These are phyloP conservation scores for Xerus rutilus DNA, from an alignment of 2,797 vertebrate genomes.

Conservation along the genomic window DNA sequence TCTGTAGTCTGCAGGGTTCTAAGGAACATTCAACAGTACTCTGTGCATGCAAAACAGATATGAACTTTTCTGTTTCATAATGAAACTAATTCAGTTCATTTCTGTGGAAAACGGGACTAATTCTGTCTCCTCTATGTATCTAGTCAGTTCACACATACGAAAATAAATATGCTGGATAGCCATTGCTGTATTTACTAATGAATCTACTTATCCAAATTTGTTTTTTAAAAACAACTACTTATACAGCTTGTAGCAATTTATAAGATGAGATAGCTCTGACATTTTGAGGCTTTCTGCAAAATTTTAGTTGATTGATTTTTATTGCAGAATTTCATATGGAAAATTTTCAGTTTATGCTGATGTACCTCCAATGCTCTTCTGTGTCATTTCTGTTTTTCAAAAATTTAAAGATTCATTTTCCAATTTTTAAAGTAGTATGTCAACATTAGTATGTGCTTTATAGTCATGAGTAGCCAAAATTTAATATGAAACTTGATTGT, in stretches of 20 bases:
- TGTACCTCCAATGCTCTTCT: conserved; percentile 44
- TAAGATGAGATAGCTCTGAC: neutral
- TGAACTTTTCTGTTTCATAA: conserved; percentile 22
- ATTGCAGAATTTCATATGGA: conserved; percentile 51
- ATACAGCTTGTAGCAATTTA: neutral
- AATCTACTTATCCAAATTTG: conserved; percentile 10
- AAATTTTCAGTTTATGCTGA: conserved; percentile 48
- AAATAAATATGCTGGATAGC: neutral
- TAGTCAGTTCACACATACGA: neutral
- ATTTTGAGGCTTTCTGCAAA: conserved; percentile 43
- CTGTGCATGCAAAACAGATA: neutral
- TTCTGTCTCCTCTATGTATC: neutral
- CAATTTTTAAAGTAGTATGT: conserved; percentile 34
- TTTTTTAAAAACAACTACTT: conserved; percentile 33
- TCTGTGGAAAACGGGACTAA: conserved; percentile 23
- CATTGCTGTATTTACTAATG: conserved; percentile 43
- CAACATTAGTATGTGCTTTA: neutral
- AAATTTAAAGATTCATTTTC: neutral
- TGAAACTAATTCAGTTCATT: neutral
- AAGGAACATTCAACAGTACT: neutral
- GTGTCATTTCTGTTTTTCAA: conserved; percentile 25
- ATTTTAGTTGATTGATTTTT: conserved; percentile 50
- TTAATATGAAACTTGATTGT: neutral
- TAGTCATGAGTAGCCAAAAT: conserved; percentile 45
- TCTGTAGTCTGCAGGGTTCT: neutral